Evolutionary conservation across 1,140 invertebrate species (phyloP).

Genomic region (Spodoptera litura): DNA sequence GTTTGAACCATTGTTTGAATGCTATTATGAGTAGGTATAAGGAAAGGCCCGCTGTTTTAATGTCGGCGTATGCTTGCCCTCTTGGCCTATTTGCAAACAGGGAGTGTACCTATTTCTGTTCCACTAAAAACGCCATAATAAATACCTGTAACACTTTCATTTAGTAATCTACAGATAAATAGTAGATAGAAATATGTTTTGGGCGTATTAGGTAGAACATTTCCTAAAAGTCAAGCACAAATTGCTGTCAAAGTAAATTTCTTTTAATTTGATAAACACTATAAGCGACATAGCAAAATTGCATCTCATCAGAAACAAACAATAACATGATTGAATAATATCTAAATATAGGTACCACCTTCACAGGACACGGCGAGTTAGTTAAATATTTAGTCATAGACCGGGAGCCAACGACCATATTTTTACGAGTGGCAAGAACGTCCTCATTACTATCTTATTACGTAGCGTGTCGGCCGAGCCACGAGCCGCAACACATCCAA

Average conservation of each 20-base stretch:
- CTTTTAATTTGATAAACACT: background rate
- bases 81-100: constrained; percentile 40
- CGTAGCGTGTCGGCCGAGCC: constrained; percentile 70
- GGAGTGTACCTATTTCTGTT: constrained; percentile 14
- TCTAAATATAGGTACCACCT: constrained; percentile 25
- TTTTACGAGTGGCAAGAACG: constrained; percentile 80
- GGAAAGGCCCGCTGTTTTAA: constrained; percentile 26
- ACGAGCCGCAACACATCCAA: constrained; percentile 84
- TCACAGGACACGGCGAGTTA: constrained; percentile 51
- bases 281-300: background rate
- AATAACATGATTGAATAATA: background rate
- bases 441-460: constrained; percentile 85
- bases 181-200: too few relatives aligned
- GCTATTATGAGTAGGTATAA: constrained; percentile 27
- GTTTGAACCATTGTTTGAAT: constrained; percentile 43
- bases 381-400: constrained; percentile 82
- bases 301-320: background rate
- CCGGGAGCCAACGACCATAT: constrained; percentile 75
- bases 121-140: background rate
- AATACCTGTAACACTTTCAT: background rate
- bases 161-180: too few relatives aligned
- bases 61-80: constrained; percentile 24
- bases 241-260: too few relatives aligned
- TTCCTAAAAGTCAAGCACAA: too few relatives aligned
- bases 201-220: too few relatives aligned